Evolutionary conservation across 2,113 vertebrate species (phyloP).

Genomic region (Protobothrops mucrosquamatus): DNA sequence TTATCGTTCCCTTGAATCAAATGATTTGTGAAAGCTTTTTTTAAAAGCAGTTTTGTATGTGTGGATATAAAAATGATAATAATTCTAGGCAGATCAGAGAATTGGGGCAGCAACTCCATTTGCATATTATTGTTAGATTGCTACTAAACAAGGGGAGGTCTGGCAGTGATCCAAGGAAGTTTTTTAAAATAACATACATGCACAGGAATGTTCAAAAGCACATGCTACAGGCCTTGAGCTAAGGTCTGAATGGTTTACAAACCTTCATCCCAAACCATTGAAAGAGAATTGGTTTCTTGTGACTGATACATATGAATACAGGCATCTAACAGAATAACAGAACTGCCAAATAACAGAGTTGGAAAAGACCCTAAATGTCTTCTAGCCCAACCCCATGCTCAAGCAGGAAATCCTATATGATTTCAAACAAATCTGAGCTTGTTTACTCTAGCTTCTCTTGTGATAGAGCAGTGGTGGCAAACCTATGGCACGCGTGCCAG

Average conservation of each 20-base stretch:
- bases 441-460: neutral
- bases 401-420: too few species aligned
- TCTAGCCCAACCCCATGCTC: too few species aligned
- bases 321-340: neutral
- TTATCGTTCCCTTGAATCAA: neutral
- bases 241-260: neutral
- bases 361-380: too few species aligned
- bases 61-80: neutral
- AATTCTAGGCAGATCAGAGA: neutral
- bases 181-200: conserved; percentile 9
- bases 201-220: neutral
- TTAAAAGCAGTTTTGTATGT: neutral
- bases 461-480: neutral
- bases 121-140: conserved; percentile 14
- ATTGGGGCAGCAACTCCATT: conserved; percentile 35
- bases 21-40: conserved; percentile 23
- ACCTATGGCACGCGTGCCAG: too few species aligned
- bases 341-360: too few species aligned
- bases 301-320: neutral
- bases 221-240: neutral
- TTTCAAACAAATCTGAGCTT: neutral
- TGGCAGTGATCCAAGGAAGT: conserved; percentile 1
- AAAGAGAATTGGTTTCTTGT: neutral
- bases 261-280: neutral
- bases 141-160: neutral